A percentile compares a stretch with the other conserved stretches of the same genome.
phyloP scores from a whole-genome alignment of 2,888 invertebrate genomes.

The Hanleya hanleyi region DNA sequence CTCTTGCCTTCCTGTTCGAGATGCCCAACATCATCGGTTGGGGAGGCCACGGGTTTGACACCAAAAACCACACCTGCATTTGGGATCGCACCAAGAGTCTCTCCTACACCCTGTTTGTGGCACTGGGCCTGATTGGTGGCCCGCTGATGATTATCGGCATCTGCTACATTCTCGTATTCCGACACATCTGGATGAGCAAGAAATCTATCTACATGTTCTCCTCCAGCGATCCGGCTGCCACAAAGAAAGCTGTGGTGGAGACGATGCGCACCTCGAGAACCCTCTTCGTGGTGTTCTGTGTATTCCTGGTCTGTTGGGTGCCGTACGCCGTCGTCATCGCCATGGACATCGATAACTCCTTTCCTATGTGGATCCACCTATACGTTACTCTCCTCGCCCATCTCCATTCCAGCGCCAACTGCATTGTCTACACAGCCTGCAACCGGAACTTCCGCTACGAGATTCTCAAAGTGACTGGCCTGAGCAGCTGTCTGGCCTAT shows the following conservation, averaged over 20 bases:
- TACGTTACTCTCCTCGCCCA: slow-evolving; percentile 63
- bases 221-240: slow-evolving; percentile 36
- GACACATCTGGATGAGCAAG: slow-evolving; percentile 53
- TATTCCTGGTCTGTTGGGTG: slow-evolving; percentile 62
- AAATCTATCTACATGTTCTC: slow-evolving; percentile 49
- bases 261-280: slow-evolving; percentile 54
- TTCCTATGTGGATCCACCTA: slow-evolving; percentile 53
- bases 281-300: slow-evolving; percentile 55
- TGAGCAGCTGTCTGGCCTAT: too few species aligned
- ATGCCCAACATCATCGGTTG: slow-evolving; percentile 62
- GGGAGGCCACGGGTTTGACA: slow-evolving; percentile 63
- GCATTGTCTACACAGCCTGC: slow-evolving; percentile 50
- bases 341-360: slow-evolving; percentile 46
- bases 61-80: slow-evolving; percentile 63
- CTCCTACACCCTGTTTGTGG: slow-evolving; percentile 61
- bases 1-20: slow-evolving; percentile 56
- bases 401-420: slow-evolving; percentile 60
- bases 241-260: slow-evolving; percentile 50
- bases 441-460: slow-evolving; percentile 51
- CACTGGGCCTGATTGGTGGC: slow-evolving; percentile 49
- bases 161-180: slow-evolving; percentile 57
- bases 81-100: slow-evolving; percentile 65
- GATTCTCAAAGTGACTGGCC: slow-evolving; percentile 24
- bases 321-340: slow-evolving; percentile 63
- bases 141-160: slow-evolving; percentile 53